A percentile compares a stretch with the other conserved stretches of the same genome.
These are phyloP conservation scores for Montipora sp. DNA, from an alignment of 64 coral and sea anemone species.

Conservation along the genomic window DNA sequence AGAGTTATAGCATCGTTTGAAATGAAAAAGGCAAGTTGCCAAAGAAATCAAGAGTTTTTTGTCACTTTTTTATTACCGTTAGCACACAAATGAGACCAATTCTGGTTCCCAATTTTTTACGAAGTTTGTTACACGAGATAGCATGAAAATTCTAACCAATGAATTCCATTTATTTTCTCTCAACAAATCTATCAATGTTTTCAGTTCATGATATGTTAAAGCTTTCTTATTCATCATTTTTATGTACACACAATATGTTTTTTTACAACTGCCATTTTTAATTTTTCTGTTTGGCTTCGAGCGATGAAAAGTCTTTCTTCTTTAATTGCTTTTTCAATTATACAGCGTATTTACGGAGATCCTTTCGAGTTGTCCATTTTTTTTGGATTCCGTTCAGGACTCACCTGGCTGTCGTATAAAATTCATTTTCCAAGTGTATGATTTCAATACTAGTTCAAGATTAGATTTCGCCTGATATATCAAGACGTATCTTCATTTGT, in stretches of 20 bases:
- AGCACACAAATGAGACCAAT: too few relatives aligned
- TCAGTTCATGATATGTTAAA: neutral
- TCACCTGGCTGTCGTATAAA: neutral
- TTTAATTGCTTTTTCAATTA: constrained; percentile 56
- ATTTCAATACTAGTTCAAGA: constrained; percentile 43
- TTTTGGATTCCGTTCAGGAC: neutral
- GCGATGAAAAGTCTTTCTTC: constrained; percentile 48
- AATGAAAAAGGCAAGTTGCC: constrained; percentile 14
- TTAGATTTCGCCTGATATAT: constrained; percentile 33
- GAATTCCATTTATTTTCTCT: neutral
- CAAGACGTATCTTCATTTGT: neutral
- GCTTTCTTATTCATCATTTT: constrained; percentile 25
- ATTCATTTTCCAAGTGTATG: constrained; percentile 29
- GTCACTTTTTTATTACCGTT: neutral
- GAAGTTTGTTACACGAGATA: neutral
- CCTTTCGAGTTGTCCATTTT: constrained; percentile 26
- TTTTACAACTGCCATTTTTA: constrained; percentile 30
- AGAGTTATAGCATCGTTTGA: neutral
- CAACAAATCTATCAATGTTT: neutral
- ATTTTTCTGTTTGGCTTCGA: constrained; percentile 30
- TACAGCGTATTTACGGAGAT: constrained; percentile 15
- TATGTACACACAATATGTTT: constrained; percentile 46
- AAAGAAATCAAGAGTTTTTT: neutral
- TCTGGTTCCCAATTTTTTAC: neutral
- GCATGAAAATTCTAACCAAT: neutral